Percentiles rank a stretch among this genome's conserved stretches.
These are phyloP conservation scores for Chaetodon trifascialis DNA, from an alignment of 2,113 vertebrate species.

Conservation along the genomic window DNA sequence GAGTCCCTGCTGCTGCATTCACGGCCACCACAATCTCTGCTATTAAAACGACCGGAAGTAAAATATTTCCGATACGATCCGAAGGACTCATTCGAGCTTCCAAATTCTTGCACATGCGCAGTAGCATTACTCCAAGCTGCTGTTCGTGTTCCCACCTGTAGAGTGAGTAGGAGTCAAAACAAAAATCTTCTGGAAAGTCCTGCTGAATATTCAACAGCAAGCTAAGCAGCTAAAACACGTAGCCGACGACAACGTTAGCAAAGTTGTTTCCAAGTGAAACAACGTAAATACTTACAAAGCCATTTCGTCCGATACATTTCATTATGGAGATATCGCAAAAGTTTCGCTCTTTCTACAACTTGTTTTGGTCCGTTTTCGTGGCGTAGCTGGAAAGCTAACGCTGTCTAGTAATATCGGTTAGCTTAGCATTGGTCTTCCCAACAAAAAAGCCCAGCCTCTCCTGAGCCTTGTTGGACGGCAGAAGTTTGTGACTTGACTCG, in stretches of 20 bases:
- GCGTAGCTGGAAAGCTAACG: conserved; percentile 63
- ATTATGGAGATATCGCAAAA: conserved; percentile 65
- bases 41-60: accelerated
- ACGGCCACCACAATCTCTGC: too few relatives aligned
- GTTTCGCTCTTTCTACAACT: conserved; percentile 40
- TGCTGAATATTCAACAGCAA: conserved; percentile 33
- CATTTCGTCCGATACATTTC: not conserved
- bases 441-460: conserved; percentile 36
- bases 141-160: conserved; percentile 69
- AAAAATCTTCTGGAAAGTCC: conserved; percentile 75
- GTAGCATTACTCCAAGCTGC: conserved; percentile 7
- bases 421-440: conserved; percentile 66
- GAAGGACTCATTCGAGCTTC: conserved; percentile 12
- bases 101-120: conserved; percentile 59
- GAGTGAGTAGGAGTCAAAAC: conserved; percentile 69
- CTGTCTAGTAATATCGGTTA: conserved; percentile 46
- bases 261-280: not conserved
- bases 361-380: conserved; percentile 73
- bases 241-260: not conserved
- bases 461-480: conserved; percentile 37
- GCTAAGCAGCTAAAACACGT: conserved; percentile 54
- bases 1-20: not conserved
- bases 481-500: conserved; percentile 29
- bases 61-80: not conserved
- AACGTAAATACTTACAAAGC: not conserved